These are phyloP conservation scores for Oryzias javanicus DNA, from an alignment of 2,113 vertebrate genomes.

Conservation along the genomic window DNA sequence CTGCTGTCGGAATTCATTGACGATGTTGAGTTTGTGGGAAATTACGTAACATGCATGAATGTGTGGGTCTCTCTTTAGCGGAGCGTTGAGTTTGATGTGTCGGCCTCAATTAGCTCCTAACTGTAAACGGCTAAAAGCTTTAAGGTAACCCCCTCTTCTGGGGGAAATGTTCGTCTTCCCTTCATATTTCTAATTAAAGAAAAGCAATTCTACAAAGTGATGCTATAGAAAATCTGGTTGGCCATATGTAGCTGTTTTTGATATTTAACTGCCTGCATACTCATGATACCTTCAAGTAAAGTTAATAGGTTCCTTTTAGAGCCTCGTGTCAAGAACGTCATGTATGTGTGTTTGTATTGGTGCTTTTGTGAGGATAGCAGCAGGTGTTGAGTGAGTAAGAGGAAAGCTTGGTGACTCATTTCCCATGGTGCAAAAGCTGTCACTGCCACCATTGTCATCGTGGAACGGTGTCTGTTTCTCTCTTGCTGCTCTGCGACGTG, in stretches of 20 bases:
- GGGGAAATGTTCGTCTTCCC: neutral
- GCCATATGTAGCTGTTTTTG: too few relatives aligned
- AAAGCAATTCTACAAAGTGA: neutral
- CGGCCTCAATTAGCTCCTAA: constrained; percentile 10
- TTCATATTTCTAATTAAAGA: neutral
- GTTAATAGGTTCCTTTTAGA: too few relatives aligned
- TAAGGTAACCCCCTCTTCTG: neutral
- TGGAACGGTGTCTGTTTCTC: constrained; percentile 25
- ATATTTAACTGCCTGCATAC: too few relatives aligned
- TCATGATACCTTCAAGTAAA: too few relatives aligned
- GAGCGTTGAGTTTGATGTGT: constrained; percentile 2
- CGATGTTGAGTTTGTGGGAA: constrained; percentile 13
- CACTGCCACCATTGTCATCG: constrained; percentile 55
- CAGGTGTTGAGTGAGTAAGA: constrained; percentile 45
- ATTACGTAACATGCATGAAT: constrained; percentile 28
- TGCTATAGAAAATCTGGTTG: neutral
- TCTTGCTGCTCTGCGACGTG: constrained; percentile 18
- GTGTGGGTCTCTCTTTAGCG: constrained; percentile 8
- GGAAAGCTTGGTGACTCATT: constrained; percentile 46
- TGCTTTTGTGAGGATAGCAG: constrained; percentile 6
- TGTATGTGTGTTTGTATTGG: neutral
- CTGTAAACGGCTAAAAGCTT: constrained; percentile 6
- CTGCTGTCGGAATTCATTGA: constrained; percentile 15
- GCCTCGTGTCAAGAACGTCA: too few relatives aligned
- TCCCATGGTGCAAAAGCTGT: constrained; percentile 52